phyloP scores from a whole-genome alignment of 2,888 invertebrate genomes.

The Drosophila anomalata region DNA sequence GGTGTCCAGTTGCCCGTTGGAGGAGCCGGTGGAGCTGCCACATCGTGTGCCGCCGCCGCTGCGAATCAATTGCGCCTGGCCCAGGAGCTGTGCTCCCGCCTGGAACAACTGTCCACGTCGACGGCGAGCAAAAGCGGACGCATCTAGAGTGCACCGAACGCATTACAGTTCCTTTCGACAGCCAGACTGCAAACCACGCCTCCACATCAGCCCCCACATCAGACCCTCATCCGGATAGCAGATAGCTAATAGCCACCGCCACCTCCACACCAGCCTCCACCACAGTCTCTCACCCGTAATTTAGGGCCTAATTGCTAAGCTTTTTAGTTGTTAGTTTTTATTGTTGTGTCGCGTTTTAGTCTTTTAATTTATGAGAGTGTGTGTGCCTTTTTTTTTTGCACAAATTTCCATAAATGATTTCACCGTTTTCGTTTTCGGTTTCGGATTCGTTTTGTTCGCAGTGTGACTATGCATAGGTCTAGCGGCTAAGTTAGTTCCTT shows the following conservation, averaged over 20 bases:
- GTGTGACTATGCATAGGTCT: constrained; percentile 26
- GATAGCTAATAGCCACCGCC: constrained; percentile 18
- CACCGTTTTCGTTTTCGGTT: constrained; percentile 13
- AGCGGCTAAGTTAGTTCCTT: constrained; percentile 41
- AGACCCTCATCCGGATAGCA: constrained; percentile 40
- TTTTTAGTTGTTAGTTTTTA: constrained; percentile 61
- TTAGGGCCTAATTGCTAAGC: constrained; percentile 72
- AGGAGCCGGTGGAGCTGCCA: constrained; percentile 56
- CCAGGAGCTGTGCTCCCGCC: constrained; percentile 85
- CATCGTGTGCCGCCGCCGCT: constrained; percentile 80
- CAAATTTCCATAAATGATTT: constrained; percentile 45
- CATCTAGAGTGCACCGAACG: constrained; percentile 64
- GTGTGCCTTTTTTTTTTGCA: constrained; percentile 41
- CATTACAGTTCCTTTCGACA: constrained; percentile 64
- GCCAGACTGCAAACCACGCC: constrained; percentile 41
- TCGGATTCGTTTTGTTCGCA: constrained; percentile 10
- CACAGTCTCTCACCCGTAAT: constrained; percentile 69
- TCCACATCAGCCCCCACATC: constrained; percentile 27
- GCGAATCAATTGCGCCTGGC: constrained; percentile 84
- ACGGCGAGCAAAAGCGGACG: constrained; percentile 74
- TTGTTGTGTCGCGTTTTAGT: constrained; percentile 46
- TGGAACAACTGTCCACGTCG: constrained; percentile 85
- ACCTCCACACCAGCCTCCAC: constrained; percentile 13
- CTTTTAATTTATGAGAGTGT: constrained; percentile 29
- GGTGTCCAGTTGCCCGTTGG: constrained; percentile 72